A percentile compares a stretch with the other conserved stretches of the same genome.
Conservation (phyloP, 2,113 vertebrate genomes). For the Clarias macrocephalus region DNA sequence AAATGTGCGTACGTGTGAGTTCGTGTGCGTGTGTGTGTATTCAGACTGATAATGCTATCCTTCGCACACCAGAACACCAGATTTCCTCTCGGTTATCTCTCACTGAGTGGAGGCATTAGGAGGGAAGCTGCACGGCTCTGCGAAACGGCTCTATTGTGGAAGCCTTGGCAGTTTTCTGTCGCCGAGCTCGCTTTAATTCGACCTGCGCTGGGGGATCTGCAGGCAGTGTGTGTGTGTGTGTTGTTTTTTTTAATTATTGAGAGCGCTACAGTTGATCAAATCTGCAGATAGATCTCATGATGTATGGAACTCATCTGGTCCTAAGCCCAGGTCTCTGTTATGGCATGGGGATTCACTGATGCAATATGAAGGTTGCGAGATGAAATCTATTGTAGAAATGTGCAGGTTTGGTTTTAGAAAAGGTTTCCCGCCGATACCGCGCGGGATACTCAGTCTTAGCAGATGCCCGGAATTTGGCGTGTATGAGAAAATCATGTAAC, state of each 20-base stretch:
- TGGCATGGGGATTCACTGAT: conserved; percentile 7
- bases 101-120: conserved; percentile 1
- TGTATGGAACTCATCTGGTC: conserved; percentile 23
- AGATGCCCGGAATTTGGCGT: neutral
- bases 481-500: neutral
- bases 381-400: conserved; percentile 10
- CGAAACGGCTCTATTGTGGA: neutral
- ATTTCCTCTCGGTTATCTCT: conserved; percentile 29
- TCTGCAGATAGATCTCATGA: neutral
- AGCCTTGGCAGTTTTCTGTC: neutral
- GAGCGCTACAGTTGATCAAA: conserved; percentile 7
- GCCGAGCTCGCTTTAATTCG: conserved; percentile 26
- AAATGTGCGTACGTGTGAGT: conserved; percentile 1
- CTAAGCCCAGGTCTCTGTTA: neutral
- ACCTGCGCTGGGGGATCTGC: neutral
- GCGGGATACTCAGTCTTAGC: neutral
- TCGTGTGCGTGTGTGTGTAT: conserved; percentile 12
- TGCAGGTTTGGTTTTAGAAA: neutral
- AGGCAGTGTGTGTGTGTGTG: neutral
- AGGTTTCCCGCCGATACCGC: neutral
- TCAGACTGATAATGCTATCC: conserved; percentile 50
- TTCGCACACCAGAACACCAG: conserved; percentile 45
- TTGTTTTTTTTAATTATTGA: conserved; percentile 6
- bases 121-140: conserved; percentile 1
- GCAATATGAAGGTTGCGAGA: neutral